These are phyloP conservation scores for Eidolon helvum DNA, from an alignment of 2,113 vertebrate species.

Conservation along the genomic window DNA sequence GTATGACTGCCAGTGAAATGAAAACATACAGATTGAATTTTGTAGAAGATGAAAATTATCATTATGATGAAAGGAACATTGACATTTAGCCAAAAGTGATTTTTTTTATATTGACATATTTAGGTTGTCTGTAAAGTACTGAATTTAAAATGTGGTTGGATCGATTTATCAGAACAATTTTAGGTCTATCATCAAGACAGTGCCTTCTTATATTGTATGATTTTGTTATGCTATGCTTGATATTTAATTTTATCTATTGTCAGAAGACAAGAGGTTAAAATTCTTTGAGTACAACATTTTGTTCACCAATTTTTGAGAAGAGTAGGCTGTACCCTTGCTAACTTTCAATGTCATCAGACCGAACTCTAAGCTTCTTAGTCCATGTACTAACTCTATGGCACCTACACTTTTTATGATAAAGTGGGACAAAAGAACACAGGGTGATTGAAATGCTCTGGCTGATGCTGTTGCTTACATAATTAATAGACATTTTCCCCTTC, in stretches of 20 bases:
- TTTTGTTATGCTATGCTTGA: not conserved
- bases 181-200: not conserved
- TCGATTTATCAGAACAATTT: not conserved
- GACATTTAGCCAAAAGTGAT: not conserved
- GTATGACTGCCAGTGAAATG: not conserved
- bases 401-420: not conserved
- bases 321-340: not conserved
- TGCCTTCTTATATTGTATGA: not conserved
- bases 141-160: not conserved
- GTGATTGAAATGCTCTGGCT: not conserved
- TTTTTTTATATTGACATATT: not conserved
- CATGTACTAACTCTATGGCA: not conserved
- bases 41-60: conserved; percentile 14
- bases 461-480: not conserved
- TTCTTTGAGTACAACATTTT: not conserved
- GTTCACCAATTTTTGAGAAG: not conserved
- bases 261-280: not conserved
- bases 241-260: not conserved
- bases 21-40: not conserved
- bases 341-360: not conserved
- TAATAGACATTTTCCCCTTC: not conserved
- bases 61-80: not conserved
- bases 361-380: not conserved
- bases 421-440: not conserved
- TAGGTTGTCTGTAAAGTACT: not conserved